phyloP scores from a whole-genome alignment of 2,888 invertebrate species.

The Ganaspis brasiliensis region DNA sequence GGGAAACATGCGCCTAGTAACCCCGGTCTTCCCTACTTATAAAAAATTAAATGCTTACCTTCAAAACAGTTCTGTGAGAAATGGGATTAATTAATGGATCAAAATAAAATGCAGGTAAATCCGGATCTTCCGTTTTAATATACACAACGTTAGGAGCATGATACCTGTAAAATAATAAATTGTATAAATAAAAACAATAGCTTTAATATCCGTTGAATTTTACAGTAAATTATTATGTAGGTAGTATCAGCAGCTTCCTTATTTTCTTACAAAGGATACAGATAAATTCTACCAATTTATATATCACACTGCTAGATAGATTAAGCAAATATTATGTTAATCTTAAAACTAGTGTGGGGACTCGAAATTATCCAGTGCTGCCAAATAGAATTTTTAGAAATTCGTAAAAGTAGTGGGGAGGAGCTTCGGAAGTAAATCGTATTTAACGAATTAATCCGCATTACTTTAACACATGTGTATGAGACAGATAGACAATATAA shows the following conservation, averaged over 20 bases:
- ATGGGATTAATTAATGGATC: constrained; percentile 99
- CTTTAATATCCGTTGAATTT: background rate
- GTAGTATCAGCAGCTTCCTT: constrained; percentile 83
- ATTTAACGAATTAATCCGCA: too few species aligned
- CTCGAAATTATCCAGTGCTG: too few species aligned
- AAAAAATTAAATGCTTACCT: constrained; percentile 80
- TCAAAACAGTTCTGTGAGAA: constrained; percentile 94
- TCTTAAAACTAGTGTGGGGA: constrained; percentile 80
- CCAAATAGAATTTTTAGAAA: too few species aligned
- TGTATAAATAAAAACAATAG: constrained; percentile 1
- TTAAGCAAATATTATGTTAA: constrained; percentile 58
- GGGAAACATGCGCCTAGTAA: too few species aligned
- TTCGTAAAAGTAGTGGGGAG: too few species aligned
- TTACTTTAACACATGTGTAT: too few species aligned
- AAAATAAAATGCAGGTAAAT: constrained; percentile 99
- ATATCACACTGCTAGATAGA: constrained; percentile 80
- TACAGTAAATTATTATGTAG: constrained; percentile 71
- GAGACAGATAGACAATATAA: too few species aligned
- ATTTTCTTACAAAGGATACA: constrained; percentile 80
- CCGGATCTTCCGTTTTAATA: constrained; percentile 99
- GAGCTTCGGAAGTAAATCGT: too few species aligned
- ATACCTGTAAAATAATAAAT: constrained; percentile 87
- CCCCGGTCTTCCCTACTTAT: background rate
- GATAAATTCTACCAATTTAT: constrained; percentile 82
- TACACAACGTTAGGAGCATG: constrained; percentile 99